Base-by-base conservation (phyloP, 2,797 vertebrate genomes). In the Clarias fuscus region DNA sequence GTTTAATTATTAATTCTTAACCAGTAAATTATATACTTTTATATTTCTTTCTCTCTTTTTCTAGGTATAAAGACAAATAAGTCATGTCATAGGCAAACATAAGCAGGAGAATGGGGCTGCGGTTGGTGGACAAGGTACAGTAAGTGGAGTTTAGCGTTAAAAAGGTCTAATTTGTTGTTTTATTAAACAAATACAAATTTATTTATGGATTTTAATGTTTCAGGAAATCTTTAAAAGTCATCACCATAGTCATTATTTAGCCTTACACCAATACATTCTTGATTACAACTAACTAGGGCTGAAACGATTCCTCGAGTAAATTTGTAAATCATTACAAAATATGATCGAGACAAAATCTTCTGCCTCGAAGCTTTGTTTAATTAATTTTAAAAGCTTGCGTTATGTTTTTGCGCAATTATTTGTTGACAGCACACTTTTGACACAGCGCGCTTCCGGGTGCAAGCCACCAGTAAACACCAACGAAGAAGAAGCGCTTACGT, bases 121-220 rank as follows among this genome's bases (percentile, higher is more conserved):
- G 88, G 89, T 68, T 91, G 80, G 91, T 81, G 76, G 92, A 91
- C 8, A 95, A 95, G 94, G 95, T 95, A 90, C 33, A 33, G 33
- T 33, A 33, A 91, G 91, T 5, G 58, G 30, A 27, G 7, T 20
- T 43, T 72, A 27, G 7, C 58, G 24, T 27, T 22, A 8, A 15
- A 37, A 59, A 43, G 18, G 13, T 27, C 30, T 62, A 4, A 40
- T 40, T 22, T 15, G 20, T n/a, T 24, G 10, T 15, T 80, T 80
- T 24, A 15, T 62, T 80, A 15, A 40, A 61, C 20, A 43, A 64
- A 7, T 79, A 62, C 76, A 7, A 6, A 79, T 62, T 62, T 79
- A 13, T 61, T 79, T 5, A 61, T 62, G 5, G 17, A 62, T 62
- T 78, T 37, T 40, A 13, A 24, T 13, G 20, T 43, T 72, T 43